Conservation (phyloP, 2,797 vertebrate species). For the Pogonophryne albipinna region DNA sequence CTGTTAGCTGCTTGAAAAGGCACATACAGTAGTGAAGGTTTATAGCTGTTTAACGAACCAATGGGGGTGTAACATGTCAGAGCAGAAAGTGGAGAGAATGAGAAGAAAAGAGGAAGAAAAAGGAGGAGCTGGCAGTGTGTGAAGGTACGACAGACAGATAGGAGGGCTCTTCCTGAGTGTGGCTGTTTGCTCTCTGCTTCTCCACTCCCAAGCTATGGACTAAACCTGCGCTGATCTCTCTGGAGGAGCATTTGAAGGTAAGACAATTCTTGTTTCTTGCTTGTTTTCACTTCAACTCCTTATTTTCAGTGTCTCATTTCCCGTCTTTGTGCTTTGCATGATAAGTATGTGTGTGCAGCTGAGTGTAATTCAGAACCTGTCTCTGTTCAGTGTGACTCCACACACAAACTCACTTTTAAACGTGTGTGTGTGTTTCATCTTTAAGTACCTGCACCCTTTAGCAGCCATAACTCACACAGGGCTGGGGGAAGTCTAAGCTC, state of each 20-base stretch:
- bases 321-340: background rate
- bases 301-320: background rate
- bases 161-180: slow-evolving; percentile 59
- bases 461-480: background rate
- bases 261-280: slow-evolving; percentile 11
- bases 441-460: background rate
- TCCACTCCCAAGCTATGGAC: slow-evolving; percentile 45
- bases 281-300: background rate
- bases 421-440: background rate
- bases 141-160: slow-evolving; percentile 33
- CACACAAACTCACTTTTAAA: background rate
- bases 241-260: slow-evolving; percentile 51
- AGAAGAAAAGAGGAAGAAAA: slow-evolving; percentile 38
- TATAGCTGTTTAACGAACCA: background rate
- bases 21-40: background rate
- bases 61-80: background rate
- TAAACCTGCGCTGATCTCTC: background rate
- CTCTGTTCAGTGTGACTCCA: background rate
- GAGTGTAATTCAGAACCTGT: background rate
- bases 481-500: background rate
- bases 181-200: slow-evolving; percentile 38
- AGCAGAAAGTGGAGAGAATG: slow-evolving; percentile 8
- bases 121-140: slow-evolving; percentile 57
- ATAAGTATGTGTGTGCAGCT: slow-evolving; percentile 16
- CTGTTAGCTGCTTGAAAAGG: background rate